A percentile compares a stretch with the other conserved stretches of the same genome.
Conservation (phyloP, 2,113 vertebrate species). For the Stercorarius parasiticus region DNA sequence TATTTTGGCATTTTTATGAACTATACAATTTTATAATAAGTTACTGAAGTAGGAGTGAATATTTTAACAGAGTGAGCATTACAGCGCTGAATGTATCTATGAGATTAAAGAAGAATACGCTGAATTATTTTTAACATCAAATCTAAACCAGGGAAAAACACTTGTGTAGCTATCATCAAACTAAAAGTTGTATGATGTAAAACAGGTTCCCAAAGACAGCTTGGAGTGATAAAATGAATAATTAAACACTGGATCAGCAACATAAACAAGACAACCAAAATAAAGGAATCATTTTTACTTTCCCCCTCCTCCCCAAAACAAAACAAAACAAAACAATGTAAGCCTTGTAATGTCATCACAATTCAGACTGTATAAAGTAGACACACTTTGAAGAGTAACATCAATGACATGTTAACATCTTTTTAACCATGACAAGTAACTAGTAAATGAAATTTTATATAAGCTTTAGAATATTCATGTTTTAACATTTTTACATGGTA, state of each 20-base stretch:
- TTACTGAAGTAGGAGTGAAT: background rate
- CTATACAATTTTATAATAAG: background rate
- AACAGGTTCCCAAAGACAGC: background rate
- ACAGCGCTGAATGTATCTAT: background rate
- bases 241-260: background rate
- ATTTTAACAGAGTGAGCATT: background rate
- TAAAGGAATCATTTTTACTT: background rate
- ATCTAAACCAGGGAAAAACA: background rate
- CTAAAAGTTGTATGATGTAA: background rate
- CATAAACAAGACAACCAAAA: background rate
- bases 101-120: background rate
- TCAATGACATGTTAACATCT: background rate
- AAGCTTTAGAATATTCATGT: background rate
- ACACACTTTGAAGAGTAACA: background rate
- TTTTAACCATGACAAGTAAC: background rate
- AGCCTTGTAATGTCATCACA: background rate
- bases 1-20: background rate
- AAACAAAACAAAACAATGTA: background rate
- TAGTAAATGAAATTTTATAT: background rate
- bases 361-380: background rate
- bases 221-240: background rate
- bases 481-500: background rate
- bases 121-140: background rate
- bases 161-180: background rate
- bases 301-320: rapidly evolving